Percentiles rank a stretch among this genome's conserved stretches.
These are phyloP conservation scores for Linnaemya tessellans DNA, from an alignment of 2,888 invertebrate genomes.

Conservation along the genomic window DNA sequence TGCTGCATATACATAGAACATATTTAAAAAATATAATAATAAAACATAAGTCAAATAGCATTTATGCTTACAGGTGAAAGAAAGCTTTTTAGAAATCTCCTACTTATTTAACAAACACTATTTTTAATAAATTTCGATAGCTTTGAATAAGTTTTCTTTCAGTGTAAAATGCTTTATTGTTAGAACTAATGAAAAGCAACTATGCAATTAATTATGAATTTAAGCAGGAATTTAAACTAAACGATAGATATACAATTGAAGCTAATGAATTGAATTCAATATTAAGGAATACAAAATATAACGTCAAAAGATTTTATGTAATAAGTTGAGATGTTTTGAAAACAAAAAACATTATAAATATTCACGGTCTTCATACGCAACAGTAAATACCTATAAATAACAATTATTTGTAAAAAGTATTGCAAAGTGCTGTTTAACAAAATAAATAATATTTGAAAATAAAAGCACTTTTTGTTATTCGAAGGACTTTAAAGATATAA, in stretches of 20 bases:
- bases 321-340: not conserved
- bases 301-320: not conserved
- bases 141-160: not conserved
- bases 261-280: constrained; percentile 5
- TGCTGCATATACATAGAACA: not conserved
- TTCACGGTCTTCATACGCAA: not conserved
- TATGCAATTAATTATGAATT: constrained; percentile 1
- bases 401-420: not conserved
- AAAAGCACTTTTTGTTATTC: constrained; percentile 2
- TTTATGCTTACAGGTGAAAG: not conserved
- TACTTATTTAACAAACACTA: no score
- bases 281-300: constrained; percentile 13
- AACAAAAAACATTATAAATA: not conserved
- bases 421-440: not conserved
- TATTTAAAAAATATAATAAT: not conserved
- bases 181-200: not conserved
- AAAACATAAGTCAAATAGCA: not conserved
- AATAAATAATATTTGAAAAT: constrained; percentile 5
- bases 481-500: not conserved
- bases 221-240: not conserved
- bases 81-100: no score
- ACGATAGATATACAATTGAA: not conserved
- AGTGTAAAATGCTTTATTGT: not conserved
- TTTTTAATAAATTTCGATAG: no score
- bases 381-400: not conserved